Evolutionary conservation across 2,797 vertebrate species (phyloP).

Genomic region (Coccyzus lansbergi): DNA sequence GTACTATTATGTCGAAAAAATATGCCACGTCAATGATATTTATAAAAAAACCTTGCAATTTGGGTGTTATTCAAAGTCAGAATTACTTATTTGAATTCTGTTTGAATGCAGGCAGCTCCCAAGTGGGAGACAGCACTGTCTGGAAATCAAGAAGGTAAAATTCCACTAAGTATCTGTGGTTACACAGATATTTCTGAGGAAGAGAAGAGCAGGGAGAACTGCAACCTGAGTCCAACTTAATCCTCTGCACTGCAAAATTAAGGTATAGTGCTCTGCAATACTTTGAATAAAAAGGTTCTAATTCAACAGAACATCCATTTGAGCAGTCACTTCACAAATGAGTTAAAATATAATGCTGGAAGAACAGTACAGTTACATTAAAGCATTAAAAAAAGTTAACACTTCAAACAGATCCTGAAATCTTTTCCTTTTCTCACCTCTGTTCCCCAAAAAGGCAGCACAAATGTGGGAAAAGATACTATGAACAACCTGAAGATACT

Average conservation of each 20-base stretch:
- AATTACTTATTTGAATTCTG: not conserved
- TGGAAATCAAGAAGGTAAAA: not conserved
- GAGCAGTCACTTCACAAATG: not conserved
- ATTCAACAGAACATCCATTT: not conserved
- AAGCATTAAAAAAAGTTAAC: not conserved
- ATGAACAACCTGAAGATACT: not conserved
- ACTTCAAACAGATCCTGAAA: not conserved
- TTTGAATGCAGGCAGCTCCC: not conserved
- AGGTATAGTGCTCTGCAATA: not conserved
- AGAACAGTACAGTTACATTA: not conserved
- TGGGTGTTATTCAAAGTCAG: not conserved
- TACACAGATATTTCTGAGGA: not conserved
- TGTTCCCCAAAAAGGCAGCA: not conserved
- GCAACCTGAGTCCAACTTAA: not conserved
- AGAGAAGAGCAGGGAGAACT: not conserved
- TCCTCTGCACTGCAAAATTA: not conserved
- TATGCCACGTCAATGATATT: not conserved
- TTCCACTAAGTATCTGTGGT: not conserved
- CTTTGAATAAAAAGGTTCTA: not conserved
- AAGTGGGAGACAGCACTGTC: fast-evolving
- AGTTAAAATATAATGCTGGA: not conserved
- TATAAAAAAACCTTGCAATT: not conserved
- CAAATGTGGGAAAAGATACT: not conserved
- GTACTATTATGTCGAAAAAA: not conserved
- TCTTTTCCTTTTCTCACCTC: not conserved